phyloP scores from a whole-genome alignment of 2,888 invertebrate species.

The Timema podura region DNA sequence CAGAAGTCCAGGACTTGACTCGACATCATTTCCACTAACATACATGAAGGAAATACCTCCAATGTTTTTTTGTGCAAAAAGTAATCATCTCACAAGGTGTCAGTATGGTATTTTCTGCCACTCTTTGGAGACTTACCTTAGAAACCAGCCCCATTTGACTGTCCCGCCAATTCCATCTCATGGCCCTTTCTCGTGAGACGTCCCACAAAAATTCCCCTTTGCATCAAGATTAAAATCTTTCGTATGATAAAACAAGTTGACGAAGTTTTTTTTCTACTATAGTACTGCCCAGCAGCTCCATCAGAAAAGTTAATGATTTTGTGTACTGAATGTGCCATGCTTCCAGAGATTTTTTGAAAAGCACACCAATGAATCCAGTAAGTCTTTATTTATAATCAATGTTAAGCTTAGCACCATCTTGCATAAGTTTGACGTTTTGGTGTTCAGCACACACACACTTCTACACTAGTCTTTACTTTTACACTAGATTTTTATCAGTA shows the following conservation, averaged over 20 bases:
- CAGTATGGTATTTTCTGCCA: not conserved
- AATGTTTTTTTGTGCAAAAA: not conserved
- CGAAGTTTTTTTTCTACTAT: not conserved
- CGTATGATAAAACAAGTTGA: not conserved
- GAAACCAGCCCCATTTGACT: not conserved
- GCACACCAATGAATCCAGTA: too few species aligned
- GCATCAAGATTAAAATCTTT: not conserved
- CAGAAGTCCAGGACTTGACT: not conserved
- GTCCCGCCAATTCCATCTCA: not conserved
- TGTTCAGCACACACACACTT: too few species aligned
- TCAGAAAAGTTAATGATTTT: too few species aligned
- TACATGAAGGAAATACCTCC: too few species aligned
- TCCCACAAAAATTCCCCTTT: constrained; percentile 5
- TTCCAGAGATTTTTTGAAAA: too few species aligned
- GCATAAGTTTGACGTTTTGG: too few species aligned
- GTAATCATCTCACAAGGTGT: not conserved
- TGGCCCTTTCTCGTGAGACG: not conserved
- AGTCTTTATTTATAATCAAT: too few species aligned
- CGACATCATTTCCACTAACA: not conserved
- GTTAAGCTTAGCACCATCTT: too few species aligned
- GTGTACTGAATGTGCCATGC: too few species aligned
- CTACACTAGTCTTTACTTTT: too few species aligned
- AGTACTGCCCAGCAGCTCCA: too few species aligned
- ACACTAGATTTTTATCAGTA: too few species aligned
- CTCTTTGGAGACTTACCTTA: not conserved